Conservation (phyloP, 2,888 invertebrate genomes). For the Bellardia pandia region DNA sequence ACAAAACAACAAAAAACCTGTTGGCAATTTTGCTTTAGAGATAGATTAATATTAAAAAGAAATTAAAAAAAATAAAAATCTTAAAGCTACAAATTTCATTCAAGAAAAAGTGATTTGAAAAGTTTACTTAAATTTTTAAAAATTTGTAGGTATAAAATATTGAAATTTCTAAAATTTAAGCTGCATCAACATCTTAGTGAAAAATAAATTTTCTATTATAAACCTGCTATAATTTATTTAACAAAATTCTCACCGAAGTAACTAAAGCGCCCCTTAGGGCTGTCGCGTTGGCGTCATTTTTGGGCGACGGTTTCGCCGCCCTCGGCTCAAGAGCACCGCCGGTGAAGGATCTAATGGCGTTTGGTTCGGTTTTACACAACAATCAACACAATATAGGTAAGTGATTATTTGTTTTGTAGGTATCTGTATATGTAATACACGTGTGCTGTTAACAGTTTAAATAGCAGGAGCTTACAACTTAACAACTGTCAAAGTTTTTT, state of each 20-base stretch:
- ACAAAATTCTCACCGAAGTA: constrained; percentile 85
- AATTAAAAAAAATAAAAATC: constrained; percentile 25
- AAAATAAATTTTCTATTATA: constrained; percentile 18
- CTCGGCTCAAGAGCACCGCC: constrained; percentile 84
- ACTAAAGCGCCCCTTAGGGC: constrained; percentile 85
- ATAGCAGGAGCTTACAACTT: neutral
- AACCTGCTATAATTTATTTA: constrained; percentile 63
- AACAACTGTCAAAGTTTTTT: constrained; percentile 41
- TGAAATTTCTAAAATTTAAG: too few species aligned
- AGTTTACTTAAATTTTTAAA: neutral
- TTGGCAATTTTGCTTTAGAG: constrained; percentile 57
- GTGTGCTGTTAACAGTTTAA: neutral
- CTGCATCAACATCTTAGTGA: too few species aligned
- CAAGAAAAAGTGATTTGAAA: neutral
- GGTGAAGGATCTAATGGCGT: constrained; percentile 85
- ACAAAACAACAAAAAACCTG: constrained; percentile 56
- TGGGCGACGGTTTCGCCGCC: constrained; percentile 85
- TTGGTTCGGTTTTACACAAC: constrained; percentile 84
- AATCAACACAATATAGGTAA: constrained; percentile 85
- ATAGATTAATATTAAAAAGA: constrained; percentile 32
- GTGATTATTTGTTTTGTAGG: constrained; percentile 12
- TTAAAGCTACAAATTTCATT: constrained; percentile 7
- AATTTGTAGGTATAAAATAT: neutral
- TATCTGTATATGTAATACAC: neutral
- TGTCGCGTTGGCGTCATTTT: constrained; percentile 85